These are phyloP conservation scores for Yponomeuta evonymella DNA, from an alignment of 2,888 invertebrate species.

Conservation along the genomic window DNA sequence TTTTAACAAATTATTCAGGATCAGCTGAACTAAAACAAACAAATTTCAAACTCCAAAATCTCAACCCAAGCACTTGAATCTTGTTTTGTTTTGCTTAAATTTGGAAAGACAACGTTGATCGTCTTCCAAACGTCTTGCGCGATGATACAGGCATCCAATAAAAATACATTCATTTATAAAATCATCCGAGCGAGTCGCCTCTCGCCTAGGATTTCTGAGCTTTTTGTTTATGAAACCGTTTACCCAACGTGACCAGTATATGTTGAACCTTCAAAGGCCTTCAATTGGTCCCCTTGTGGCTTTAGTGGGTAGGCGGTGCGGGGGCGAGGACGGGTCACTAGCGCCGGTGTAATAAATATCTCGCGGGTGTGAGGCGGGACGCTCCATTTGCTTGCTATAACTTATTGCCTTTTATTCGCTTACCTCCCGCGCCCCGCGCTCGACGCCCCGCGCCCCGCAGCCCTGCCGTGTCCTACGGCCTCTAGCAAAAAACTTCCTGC, in stretches of 20 bases:
- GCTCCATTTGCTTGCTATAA: conserved; percentile 45
- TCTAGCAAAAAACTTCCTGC: neutral
- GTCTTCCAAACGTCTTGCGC: neutral
- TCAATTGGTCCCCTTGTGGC: neutral
- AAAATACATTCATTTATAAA: neutral
- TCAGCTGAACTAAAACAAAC: neutral
- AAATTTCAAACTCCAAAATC: neutral
- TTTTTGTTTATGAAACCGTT: conserved; percentile 9
- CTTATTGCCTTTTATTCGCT: conserved; percentile 42
- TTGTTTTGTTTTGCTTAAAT: neutral
- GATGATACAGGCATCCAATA: neutral
- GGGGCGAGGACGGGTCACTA: conserved; percentile 16
- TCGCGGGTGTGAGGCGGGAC: conserved; percentile 20
- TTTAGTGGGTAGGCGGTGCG: neutral
- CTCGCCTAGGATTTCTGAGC: neutral
- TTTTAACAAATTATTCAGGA: neutral
- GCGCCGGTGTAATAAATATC: conserved; percentile 24
- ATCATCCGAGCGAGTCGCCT: neutral
- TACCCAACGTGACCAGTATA: neutral
- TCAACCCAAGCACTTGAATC: neutral
- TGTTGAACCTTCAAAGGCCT: neutral
- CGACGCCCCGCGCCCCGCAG: neutral
- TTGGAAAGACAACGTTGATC: neutral
- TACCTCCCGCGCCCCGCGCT: conserved; percentile 21
- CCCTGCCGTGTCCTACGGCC: neutral